These are phyloP conservation scores for Pitta sordida DNA, from an alignment of 2,113 vertebrate genomes.

Conservation along the genomic window DNA sequence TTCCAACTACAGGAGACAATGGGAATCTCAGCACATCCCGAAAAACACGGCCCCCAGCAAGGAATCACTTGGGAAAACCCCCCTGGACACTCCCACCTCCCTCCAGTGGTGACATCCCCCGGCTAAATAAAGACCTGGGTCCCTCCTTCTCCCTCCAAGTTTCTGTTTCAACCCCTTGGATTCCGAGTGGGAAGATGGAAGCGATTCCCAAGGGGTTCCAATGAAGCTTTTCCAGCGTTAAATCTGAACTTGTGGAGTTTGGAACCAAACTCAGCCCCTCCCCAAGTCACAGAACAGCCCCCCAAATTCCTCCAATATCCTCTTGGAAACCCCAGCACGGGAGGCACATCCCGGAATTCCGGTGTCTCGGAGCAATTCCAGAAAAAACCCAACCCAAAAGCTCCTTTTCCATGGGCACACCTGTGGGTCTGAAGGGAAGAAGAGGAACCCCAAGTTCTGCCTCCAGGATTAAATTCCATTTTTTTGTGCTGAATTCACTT, in stretches of 20 bases:
- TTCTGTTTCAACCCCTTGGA: not conserved
- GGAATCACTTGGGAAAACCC: not conserved
- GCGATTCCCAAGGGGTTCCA: too few relatives aligned
- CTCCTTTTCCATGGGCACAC: not conserved
- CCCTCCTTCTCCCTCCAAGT: not conserved
- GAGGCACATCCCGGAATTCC: rapidly evolving
- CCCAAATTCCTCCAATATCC: not conserved
- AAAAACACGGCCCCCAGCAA: not conserved
- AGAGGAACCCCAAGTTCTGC: too few relatives aligned
- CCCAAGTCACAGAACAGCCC: not conserved
- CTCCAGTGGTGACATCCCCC: not conserved
- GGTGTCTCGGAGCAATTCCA: not conserved
- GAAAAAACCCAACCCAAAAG: not conserved
- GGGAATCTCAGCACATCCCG: not conserved
- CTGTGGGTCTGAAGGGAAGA: not conserved
- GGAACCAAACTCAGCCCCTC: not conserved
- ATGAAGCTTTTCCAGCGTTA: not conserved
- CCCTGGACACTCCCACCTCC: not conserved
- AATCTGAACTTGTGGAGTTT: not conserved
- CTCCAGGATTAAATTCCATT: too few relatives aligned
- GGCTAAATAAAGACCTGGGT: not conserved
- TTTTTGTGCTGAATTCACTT: too few relatives aligned
- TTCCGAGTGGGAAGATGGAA: not conserved
- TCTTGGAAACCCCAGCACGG: not conserved
- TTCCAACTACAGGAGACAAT: not conserved